These are phyloP conservation scores for Patiria pectinifera DNA, from an alignment of 53 echinoderm and acorn worm genomes.

Conservation along the genomic window DNA sequence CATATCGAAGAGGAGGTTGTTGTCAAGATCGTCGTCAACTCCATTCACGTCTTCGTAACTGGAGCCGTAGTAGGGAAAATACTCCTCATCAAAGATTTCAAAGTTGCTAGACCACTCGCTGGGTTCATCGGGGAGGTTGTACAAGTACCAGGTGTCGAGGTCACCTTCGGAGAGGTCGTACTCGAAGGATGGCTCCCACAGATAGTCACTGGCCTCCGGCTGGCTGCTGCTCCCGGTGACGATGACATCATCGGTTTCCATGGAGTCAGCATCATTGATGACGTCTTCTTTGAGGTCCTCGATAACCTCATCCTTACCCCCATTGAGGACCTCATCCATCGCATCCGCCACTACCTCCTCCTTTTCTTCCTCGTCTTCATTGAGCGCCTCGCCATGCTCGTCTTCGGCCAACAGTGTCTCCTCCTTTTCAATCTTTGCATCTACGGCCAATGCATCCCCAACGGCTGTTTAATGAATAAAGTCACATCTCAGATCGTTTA, in stretches of 20 bases:
- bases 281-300: background rate
- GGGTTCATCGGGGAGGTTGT: constrained; percentile 48
- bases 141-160: constrained; percentile 21
- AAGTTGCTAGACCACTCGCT: constrained; percentile 45
- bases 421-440: constrained; percentile 1
- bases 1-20: background rate
- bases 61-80: constrained; percentile 9
- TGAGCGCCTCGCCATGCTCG: background rate
- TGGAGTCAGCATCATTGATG: background rate
- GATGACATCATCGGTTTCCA: background rate
- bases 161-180: constrained; percentile 21
- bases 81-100: constrained; percentile 37
- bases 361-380: constrained; percentile 17
- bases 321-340: constrained; percentile 9
- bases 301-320: background rate
- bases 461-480: background rate
- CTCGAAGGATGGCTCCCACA: constrained; percentile 42
- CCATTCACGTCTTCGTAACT: background rate
- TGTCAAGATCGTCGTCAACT: background rate
- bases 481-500: background rate
- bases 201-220: constrained; percentile 45
- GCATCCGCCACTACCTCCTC: constrained; percentile 17
- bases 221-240: constrained; percentile 27
- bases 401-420: background rate
- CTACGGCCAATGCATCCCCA: background rate